Conservation (phyloP, 1,140 invertebrate genomes). For the Anastrepha obliqua region DNA sequence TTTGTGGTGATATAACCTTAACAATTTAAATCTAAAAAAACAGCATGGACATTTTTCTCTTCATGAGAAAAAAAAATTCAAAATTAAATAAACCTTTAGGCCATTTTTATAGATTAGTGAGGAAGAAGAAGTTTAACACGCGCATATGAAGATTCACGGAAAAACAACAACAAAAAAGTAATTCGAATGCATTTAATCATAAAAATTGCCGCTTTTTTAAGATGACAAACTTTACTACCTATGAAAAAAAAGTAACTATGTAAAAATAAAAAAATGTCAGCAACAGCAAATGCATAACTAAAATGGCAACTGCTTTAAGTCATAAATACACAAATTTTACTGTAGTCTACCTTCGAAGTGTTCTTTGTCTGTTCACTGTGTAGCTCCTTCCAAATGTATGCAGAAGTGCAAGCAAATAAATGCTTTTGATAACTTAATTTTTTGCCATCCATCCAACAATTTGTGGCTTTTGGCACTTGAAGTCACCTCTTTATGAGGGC, state of each 20-base stretch:
- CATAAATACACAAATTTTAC: not conserved
- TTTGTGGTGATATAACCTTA: not conserved
- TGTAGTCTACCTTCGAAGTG: not conserved
- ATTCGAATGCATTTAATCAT: slow-evolving; percentile 15
- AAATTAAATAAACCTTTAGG: not conserved
- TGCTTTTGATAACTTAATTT: slow-evolving; percentile 40
- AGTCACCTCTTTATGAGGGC: not conserved
- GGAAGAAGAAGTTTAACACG: too few relatives aligned
- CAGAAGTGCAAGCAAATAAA: not conserved
- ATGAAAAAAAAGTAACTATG: not conserved
- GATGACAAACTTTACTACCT: not conserved
- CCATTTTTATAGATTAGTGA: not conserved
- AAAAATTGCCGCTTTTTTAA: slow-evolving; percentile 18
- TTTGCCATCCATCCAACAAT: not conserved
- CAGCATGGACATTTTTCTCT: not conserved
- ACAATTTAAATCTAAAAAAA: not conserved
- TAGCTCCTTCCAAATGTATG: not conserved
- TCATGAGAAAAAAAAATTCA: not conserved
- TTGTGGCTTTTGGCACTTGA: slow-evolving; percentile 8
- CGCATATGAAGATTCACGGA: too few relatives aligned
- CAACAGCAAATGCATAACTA: not conserved
- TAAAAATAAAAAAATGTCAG: not conserved
- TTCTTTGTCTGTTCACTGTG: not conserved
- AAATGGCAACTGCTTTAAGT: slow-evolving; percentile 35
- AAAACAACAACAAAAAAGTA: too few relatives aligned